Evolutionary conservation across 2,888 invertebrate species (phyloP).

Genomic region (Brachylomia viminalis): DNA sequence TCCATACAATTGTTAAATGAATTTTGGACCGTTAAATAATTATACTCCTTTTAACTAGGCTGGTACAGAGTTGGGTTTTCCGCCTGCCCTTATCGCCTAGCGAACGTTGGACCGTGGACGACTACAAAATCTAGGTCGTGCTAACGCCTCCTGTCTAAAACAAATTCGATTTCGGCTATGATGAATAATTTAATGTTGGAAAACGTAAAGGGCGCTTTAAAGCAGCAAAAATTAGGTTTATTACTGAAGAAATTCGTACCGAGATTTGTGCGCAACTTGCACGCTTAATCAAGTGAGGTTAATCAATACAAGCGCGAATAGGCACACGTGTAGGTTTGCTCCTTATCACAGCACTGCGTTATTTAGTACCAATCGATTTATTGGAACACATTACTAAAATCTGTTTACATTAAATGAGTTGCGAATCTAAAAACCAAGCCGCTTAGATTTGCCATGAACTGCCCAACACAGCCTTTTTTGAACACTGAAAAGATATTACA

Average conservation of each 20-base stretch:
- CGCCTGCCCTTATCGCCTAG: constrained; percentile 10
- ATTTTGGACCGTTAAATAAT: background rate
- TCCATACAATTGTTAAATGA: background rate
- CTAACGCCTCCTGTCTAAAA: background rate
- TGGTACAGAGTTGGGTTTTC: background rate
- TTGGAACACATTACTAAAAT: background rate
- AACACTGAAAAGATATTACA: no score
- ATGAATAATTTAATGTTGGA: constrained; percentile 16
- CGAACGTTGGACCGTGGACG: background rate
- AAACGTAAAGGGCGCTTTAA: background rate
- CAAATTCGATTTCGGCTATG: background rate
- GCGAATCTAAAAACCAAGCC: background rate
- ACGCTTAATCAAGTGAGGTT: background rate
- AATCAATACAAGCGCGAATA: background rate
- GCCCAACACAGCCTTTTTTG: no score
- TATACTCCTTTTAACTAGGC: background rate
- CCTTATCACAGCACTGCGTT: background rate
- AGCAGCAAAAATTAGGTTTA: background rate
- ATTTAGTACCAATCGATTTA: background rate
- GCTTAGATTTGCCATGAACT: no score
- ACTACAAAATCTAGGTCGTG: constrained; percentile 27
- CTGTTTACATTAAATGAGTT: background rate
- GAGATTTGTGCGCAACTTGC: background rate
- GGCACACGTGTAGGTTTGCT: background rate
- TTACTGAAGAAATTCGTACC: background rate